Base-by-base conservation (phyloP, 2,113 vertebrate genomes). In the Paedocypris sp. region DNA sequence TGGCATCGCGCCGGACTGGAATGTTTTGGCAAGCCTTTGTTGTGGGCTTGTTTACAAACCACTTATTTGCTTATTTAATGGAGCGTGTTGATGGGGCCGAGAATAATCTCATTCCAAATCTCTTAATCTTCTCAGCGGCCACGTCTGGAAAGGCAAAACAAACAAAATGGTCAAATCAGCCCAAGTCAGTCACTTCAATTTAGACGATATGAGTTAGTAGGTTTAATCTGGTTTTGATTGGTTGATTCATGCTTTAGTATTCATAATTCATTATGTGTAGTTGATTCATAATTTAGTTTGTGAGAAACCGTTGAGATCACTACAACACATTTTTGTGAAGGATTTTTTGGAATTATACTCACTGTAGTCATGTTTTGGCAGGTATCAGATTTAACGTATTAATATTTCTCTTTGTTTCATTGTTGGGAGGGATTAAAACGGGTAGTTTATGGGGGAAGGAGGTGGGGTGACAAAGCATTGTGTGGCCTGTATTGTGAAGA, bases 41-140 rank as follows among this genome's bases (percentile, higher is more conserved):
- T 36, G 18, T 38, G 31, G 11, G 19, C 18, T 46, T 62, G 23
- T 68, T 56, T 56, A 48, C 45, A 25, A 51, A 47, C 15, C 33
- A 22, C 61, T 62, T 51, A 52, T 70, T 60, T 54, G 42, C 61
- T 62, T 58, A 29, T 47, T 48, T 60, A 19, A 38, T 61, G 42
- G 63, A 59, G 35, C 12, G 25, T 31, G 45, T 52, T 62, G 29
- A 62, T 49, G 38, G 45, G 33, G 22, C 32, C 13, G 39, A 35
- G 31, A 28, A 31, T 57, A 45, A 66, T 42, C 58, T 47, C 48
- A 1, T 12, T 19, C 28, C 36, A 54, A 70, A 64, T 48, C 61
- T 60, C 47, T 53, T 69, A 64, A 64, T 69, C 67, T 51, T 51
- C 22, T 60, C 29, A 22, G 28, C 22, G 1, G 12, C 29, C 42